Base-by-base conservation (phyloP, 2,797 vertebrate species). In the Lindbergichthys nudifrons region DNA sequence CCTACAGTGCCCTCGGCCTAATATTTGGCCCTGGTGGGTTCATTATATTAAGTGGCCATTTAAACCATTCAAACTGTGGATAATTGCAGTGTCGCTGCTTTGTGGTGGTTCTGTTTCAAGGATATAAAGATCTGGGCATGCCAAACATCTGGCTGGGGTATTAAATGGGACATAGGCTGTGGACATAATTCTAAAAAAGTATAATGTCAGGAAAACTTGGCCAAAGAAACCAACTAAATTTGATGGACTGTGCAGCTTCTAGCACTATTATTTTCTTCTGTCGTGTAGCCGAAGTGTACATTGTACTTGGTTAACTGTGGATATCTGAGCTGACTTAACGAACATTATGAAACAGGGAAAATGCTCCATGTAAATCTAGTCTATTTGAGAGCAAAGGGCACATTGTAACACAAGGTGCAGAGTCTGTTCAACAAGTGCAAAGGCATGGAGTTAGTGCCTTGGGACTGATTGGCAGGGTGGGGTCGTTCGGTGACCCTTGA, bases 341-440 rank as follows among this genome's bases (percentile, higher is more conserved):
- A 65, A 60, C 39, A 23, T 60, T 57, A 68, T 9, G 43, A 46
- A 77, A 43, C 8, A 26, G 52, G 43, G 54, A 50, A 74, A 64
- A 65, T 21, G 47, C 21, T 79, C 65, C 0, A 2, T 50, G 68
- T 48, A 62, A 53, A 23, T 58, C 61, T 1, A 70, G 85, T 89
- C 85, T 57, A 86, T 83, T 52, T 78, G 63, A 87, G 87, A 88
- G 89, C 84, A 88, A 87, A 89, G 87, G 82, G 68, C 87, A 87
- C 69, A 60, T 66, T 70, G 86, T 81, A 85, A 81, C 91, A 91
- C 82, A 83, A 90, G 89, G 88, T 85, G 87, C 80, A 79, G 71
- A 75, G 78, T 91, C 85, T 85, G 90, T 90, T 83, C 88, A 89
- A 90, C 91, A 93, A 93, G 93, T 92, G 90, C 88, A 21, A 81